Percentiles rank a stretch among this genome's conserved stretches.
Evolutionary conservation across 2,888 invertebrate species (phyloP).

Genomic region (Monoplex corrugatus): DNA sequence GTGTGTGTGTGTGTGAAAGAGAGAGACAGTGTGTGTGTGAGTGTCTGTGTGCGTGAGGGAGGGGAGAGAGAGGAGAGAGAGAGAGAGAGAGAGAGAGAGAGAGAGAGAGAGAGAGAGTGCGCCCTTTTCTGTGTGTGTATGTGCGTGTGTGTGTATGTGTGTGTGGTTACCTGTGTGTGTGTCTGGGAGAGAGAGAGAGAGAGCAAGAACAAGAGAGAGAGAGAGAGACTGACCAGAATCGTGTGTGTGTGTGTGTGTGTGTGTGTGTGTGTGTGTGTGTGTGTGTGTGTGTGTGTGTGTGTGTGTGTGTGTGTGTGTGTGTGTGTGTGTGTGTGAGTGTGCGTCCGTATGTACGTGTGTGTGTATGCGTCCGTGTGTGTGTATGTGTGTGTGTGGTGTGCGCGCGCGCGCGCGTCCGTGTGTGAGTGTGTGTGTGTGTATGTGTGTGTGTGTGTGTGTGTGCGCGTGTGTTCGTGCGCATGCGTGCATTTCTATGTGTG

Average conservation of each 20-base stretch:
- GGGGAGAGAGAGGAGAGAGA: no score
- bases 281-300: background rate
- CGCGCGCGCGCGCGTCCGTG: background rate
- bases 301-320: background rate
- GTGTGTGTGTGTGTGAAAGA: no score
- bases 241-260: constrained; percentile 14
- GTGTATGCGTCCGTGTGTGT: background rate
- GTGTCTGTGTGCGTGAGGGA: no score
- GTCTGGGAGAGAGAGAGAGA: no score
- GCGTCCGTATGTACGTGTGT: background rate
- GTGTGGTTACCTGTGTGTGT: no score
- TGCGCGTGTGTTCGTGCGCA: background rate
- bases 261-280: background rate
- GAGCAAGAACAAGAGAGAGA: no score
- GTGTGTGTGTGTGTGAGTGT: background rate
- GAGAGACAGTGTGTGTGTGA: no score
- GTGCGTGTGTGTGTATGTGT: no score
- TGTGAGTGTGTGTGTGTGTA: background rate
- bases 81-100: no score
- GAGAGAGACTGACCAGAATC: no score
- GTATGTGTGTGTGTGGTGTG: background rate
- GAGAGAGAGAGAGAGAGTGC: no score
- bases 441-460: background rate
- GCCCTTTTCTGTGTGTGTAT: no score
- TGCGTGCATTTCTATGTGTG: background rate